phyloP scores from a whole-genome alignment of 2,888 invertebrate genomes.

The Acanthacorydalis orientalis region DNA sequence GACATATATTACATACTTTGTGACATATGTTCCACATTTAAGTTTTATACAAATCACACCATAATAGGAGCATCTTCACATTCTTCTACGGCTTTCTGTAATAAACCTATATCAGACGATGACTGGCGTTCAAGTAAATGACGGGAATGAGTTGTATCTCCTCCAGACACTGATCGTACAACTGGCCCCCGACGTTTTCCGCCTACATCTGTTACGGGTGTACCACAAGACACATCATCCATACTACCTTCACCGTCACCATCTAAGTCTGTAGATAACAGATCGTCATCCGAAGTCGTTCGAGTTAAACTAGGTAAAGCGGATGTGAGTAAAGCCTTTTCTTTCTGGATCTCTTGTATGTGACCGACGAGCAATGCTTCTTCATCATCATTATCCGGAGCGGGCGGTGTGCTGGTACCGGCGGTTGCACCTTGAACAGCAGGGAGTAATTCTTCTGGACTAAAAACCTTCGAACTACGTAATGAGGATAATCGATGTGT shows the following conservation, averaged over 20 bases:
- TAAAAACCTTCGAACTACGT: slow-evolving; percentile 54
- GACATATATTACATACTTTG: slow-evolving; percentile 2
- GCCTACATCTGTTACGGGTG: slow-evolving; percentile 11
- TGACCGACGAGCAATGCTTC: slow-evolving; percentile 60
- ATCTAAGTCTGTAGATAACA: slow-evolving; percentile 64
- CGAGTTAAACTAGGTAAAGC: slow-evolving; percentile 65
- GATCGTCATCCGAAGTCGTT: slow-evolving; percentile 76
- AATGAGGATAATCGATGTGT: slow-evolving; percentile 61
- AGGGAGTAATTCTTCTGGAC: slow-evolving; percentile 34
- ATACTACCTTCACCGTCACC: slow-evolving; percentile 45
- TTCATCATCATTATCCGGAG: slow-evolving; percentile 41
- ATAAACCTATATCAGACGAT: slow-evolving; percentile 24
- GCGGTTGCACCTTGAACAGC: slow-evolving; percentile 14
- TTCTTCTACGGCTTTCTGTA: slow-evolving; percentile 20
- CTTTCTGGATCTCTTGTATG: slow-evolving; percentile 66
- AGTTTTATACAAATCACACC: slow-evolving; percentile 18
- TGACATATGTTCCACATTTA: neutral
- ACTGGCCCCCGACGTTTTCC: slow-evolving; percentile 20
- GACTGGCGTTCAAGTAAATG: slow-evolving; percentile 23
- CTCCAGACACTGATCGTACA: slow-evolving; percentile 24
- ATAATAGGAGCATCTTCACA: slow-evolving; percentile 27
- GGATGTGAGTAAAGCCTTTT: slow-evolving; percentile 64
- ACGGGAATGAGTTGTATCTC: slow-evolving; percentile 13
- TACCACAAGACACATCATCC: slow-evolving; percentile 35
- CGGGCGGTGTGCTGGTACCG: slow-evolving; percentile 16